Evolutionary conservation across 2,888 invertebrate species (phyloP), one percentile per base, ranked within the genome.

Genomic region (Ecliptopera silaceata): DNA sequence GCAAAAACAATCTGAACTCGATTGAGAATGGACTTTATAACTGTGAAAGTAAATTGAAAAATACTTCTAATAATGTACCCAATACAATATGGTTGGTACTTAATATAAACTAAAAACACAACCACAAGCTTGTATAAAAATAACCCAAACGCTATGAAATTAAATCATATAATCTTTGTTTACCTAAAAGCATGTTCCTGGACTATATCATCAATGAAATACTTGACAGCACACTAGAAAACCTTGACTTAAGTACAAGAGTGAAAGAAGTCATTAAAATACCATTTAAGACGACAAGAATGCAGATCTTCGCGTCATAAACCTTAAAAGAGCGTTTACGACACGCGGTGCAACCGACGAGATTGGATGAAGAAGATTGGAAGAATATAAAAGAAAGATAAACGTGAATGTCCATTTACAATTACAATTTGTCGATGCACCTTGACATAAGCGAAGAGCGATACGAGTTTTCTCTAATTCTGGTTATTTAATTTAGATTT

Each of bases 281-380:
- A 26, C 15, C 29, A 43, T 13, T 22, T 13, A 41, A 42, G 31
- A 52, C 42, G 43, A n/a, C 43, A 42, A 39, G 17, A 51, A 48
- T 49, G 54, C 44, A 48, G 49, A 41, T 46, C 51, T 54, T 32
- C 34, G 53, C 11, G 45, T 63, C 64, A 46, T 64, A 63, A 66
- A 65, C 39, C 59, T 61, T 52, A 62, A 47, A 44, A 52, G 50
- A 26, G 32, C 34, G 26, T 67, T 66, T 66, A 68, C 61, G 64
- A 63, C 36, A 29, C 44, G 58, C 51, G 52, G 60, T 52, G 32
- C 55, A 57, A 52, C 50, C 45, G 22, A 22, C 42, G 52, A 54
- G 64, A 69, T 68, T 66, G 60, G 57, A 65, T 55, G 51, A 58
- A 31, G 15, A 39, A 26, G 42, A 56, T 56, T 54, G 56, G 51